phyloP scores from a whole-genome alignment of 2,113 vertebrate species.

The Rhinolophus ferrumequinum region DNA sequence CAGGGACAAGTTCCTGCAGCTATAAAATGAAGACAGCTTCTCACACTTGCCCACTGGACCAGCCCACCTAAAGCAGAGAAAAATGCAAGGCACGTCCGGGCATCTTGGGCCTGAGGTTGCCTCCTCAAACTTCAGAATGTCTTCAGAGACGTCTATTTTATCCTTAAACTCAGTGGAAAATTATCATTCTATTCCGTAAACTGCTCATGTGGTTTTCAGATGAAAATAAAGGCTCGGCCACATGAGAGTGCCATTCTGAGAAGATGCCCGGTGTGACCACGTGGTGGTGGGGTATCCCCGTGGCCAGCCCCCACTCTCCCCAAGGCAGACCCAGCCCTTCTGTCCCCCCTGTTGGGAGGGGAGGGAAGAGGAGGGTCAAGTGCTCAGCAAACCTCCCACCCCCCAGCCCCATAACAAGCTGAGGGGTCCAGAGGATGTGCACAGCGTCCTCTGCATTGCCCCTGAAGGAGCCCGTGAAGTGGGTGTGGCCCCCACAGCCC shows the following conservation, averaged over 20 bases:
- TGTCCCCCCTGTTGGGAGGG: too few species aligned
- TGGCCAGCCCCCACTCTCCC: too few species aligned
- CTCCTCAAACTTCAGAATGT: background rate
- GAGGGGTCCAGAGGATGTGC: background rate
- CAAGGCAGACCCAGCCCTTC: too few species aligned
- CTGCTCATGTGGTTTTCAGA: background rate
- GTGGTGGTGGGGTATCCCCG: too few species aligned
- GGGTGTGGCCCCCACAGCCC: too few species aligned
- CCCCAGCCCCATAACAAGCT: background rate
- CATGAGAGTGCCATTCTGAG: background rate
- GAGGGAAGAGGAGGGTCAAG: background rate
- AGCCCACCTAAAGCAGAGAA: too few species aligned
- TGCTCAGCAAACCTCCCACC: background rate
- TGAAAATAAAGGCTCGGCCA: background rate
- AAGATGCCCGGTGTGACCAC: background rate
- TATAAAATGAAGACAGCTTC: too few species aligned
- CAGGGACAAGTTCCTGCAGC: too few species aligned
- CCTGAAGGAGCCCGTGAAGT: too few species aligned
- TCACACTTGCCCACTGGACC: fast-evolving
- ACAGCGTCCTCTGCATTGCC: too few species aligned
- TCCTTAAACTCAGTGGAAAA: background rate
- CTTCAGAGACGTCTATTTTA: background rate
- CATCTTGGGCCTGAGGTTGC: too few species aligned
- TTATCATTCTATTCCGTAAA: too few species aligned
- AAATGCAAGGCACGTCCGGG: fast-evolving